Percentiles rank a stretch among this genome's conserved stretches.
Conservation (phyloP, 30 jellyfish, hydroid and myxozoan species). For the Turritopsis rubra region DNA sequence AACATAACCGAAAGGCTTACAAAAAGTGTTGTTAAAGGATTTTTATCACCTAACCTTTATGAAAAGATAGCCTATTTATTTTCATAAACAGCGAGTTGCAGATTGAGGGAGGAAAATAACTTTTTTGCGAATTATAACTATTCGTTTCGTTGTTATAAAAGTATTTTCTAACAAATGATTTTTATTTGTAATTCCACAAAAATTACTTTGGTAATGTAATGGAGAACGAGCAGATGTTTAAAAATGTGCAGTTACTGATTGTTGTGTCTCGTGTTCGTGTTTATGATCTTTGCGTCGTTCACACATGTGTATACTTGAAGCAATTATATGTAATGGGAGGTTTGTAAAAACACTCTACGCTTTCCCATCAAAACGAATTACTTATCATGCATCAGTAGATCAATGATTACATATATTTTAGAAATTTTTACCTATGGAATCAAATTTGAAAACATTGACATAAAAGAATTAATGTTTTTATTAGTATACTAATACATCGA, state of each 20-base stretch:
- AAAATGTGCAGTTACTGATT: not conserved
- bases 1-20: too few species aligned
- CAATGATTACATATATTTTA: too few species aligned
- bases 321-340: not conserved
- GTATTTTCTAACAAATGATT: not conserved
- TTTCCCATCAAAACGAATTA: too few species aligned
- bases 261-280: slow-evolving; percentile 12
- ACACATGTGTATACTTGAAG: slow-evolving; percentile 9
- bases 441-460: not conserved
- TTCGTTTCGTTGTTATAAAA: too few species aligned
- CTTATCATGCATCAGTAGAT: too few species aligned
- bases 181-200: not conserved
- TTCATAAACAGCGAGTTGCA: too few species aligned
- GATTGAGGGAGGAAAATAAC: not conserved
- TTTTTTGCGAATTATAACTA: not conserved
- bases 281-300: slow-evolving; percentile 14
- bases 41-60: too few species aligned
- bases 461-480: not conserved
- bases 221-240: not conserved
- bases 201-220: not conserved
- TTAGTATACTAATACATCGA: not conserved
- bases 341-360: too few species aligned
- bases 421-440: not conserved
- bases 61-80: too few species aligned
- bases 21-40: too few species aligned